These are phyloP conservation scores for Clusia tigrina DNA, from an alignment of 2,888 invertebrate genomes.

Conservation along the genomic window DNA sequence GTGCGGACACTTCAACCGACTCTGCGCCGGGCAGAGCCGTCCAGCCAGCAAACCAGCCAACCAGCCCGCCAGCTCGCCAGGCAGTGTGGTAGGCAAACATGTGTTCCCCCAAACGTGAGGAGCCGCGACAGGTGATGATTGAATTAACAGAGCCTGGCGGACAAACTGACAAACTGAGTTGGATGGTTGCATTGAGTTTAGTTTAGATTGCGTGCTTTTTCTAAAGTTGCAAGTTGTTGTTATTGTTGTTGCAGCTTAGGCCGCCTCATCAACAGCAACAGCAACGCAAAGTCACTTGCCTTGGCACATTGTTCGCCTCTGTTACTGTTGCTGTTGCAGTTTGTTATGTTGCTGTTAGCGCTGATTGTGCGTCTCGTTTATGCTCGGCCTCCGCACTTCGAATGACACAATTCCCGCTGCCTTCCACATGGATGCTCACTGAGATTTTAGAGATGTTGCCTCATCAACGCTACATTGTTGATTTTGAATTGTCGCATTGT, in stretches of 20 bases:
- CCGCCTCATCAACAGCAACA: not conserved
- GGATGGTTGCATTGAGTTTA: not conserved
- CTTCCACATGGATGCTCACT: not conserved
- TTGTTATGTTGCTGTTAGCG: not conserved
- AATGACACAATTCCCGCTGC: not conserved
- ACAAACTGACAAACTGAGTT: too few relatives aligned
- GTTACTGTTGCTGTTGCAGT: not conserved
- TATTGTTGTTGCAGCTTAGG: not conserved
- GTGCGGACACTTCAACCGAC: too few relatives aligned
- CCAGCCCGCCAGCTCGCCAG: too few relatives aligned
- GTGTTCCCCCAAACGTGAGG: not conserved
- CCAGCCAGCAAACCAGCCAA: not conserved
- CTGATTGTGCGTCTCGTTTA: conserved; percentile 5
- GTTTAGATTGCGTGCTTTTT: not conserved
- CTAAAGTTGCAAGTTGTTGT: conserved; percentile 5
- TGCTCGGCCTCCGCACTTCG: conserved; percentile 7
- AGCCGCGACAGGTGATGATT: conserved; percentile 10
- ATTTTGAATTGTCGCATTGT: not conserved
- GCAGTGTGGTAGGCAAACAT: not conserved
- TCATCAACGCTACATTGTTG: conserved; percentile 8
- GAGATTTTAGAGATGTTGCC: not conserved
- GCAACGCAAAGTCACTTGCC: not conserved
- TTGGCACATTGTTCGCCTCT: not conserved
- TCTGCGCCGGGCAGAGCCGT: not conserved
- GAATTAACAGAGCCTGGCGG: conserved; percentile 5